These are phyloP conservation scores for Bolinopsis microptera DNA, from an alignment of 37 sponge, comb jelly and placozoan genomes.

Conservation along the genomic window DNA sequence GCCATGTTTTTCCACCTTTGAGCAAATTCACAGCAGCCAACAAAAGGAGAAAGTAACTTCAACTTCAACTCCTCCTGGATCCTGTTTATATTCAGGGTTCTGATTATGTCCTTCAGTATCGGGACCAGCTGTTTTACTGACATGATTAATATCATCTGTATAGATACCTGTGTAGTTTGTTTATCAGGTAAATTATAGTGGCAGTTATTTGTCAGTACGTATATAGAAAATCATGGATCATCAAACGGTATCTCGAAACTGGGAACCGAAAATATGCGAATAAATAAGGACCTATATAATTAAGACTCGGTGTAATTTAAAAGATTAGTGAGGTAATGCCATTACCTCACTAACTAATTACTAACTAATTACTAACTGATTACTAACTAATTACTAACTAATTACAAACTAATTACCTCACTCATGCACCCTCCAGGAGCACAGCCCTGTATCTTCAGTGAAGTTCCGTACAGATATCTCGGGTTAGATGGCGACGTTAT, in stretches of 20 bases:
- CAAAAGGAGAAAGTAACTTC: not conserved
- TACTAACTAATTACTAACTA: too few species aligned
- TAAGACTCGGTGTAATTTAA: too few species aligned
- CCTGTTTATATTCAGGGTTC: conserved; percentile 21
- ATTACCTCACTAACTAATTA: too few species aligned
- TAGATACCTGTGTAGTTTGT: conserved; percentile 50
- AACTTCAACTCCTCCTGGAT: conserved; percentile 38
- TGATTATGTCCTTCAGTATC: not conserved
- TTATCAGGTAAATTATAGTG: not conserved
- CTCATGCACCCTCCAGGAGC: conserved; percentile 62
- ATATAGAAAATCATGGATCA: too few species aligned
- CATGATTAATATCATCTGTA: conserved; percentile 64
- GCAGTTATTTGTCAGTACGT: too few species aligned
- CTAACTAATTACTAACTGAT: too few species aligned
- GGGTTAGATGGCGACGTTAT: not conserved
- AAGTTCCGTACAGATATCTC: conserved; percentile 24
- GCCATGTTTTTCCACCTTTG: conserved; percentile 4
- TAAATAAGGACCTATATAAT: too few species aligned
- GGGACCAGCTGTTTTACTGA: conserved; percentile 1
- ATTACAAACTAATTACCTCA: conserved; percentile 39
- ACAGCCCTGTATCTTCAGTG: conserved; percentile 7
- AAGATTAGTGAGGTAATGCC: too few species aligned
- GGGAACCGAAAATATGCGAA: too few species aligned
- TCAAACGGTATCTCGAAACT: too few species aligned
- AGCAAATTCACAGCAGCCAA: not conserved